A percentile compares a stretch with the other conserved stretches of the same genome.
phyloP scores from a whole-genome alignment of 2,888 invertebrate genomes.

The Pimpla rufipes region DNA sequence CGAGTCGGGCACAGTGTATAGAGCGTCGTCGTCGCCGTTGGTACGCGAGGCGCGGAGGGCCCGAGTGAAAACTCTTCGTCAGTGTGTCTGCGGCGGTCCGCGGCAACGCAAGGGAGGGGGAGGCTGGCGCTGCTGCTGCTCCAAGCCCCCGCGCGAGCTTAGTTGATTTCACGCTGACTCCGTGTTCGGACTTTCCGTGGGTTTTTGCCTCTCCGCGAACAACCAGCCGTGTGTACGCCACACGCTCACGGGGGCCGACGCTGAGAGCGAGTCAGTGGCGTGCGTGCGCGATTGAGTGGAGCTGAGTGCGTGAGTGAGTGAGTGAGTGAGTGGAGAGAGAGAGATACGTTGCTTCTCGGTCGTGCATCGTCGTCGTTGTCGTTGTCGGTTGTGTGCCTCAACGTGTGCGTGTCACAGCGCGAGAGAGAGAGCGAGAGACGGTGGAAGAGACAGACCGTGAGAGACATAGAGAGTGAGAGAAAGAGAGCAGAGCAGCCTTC shows the following conservation, averaged over 20 bases:
- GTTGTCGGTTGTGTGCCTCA: not conserved
- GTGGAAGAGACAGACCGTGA: conserved; percentile 7
- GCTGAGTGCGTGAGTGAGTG: not conserved
- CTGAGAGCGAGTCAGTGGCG: not conserved
- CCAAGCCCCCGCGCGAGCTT: not conserved
- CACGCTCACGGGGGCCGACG: no score
- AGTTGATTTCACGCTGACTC: conserved; percentile 6
- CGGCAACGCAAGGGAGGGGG: conserved; percentile 65
- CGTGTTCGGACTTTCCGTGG: not conserved
- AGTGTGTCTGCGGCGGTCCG: conserved; percentile 72
- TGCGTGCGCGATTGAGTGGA: not conserved
- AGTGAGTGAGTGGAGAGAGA: not conserved
- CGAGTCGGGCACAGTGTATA: not conserved
- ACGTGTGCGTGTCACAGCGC: conserved; percentile 32
- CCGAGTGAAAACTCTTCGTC: conserved; percentile 55
- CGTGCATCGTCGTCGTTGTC: conserved; percentile 15
- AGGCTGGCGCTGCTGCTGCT: conserved; percentile 19
- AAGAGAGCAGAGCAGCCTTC: conserved; percentile 18
- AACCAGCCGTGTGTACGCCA: not conserved
- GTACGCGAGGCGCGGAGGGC: conserved; percentile 33
- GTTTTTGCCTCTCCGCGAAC: not conserved
- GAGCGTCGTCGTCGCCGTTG: conserved; percentile 40
- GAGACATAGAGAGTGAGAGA: conserved; percentile 43
- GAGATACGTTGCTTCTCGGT: not conserved
- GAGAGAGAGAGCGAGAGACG: no score